phyloP scores from a whole-genome alignment of 2,797 vertebrate species.

The Chloroceryle inda region DNA sequence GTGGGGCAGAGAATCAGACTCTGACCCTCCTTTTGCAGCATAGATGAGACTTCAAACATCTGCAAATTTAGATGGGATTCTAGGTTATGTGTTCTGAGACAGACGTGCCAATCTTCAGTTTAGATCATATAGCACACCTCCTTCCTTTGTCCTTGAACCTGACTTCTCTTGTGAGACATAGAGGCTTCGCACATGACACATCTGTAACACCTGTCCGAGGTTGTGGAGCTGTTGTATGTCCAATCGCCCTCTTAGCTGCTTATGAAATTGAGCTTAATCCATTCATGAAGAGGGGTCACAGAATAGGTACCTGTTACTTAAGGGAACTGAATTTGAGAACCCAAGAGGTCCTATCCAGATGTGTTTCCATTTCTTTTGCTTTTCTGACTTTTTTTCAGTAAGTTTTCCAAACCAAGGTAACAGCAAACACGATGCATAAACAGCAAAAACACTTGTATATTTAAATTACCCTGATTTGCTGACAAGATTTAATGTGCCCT shows the following conservation, averaged over 20 bases:
- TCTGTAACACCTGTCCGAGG: neutral
- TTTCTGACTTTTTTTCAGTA: neutral
- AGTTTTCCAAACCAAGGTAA: neutral
- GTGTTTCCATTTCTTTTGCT: neutral
- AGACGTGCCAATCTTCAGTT: neutral
- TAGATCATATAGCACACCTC: fast-evolving
- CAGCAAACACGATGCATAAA: neutral
- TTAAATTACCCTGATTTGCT: neutral
- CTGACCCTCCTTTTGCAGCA: neutral
- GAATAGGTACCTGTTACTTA: neutral
- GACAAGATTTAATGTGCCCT: neutral
- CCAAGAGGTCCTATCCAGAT: neutral
- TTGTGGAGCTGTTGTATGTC: neutral
- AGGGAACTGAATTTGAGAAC: neutral
- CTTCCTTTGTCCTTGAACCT: neutral
- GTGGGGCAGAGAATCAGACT: neutral
- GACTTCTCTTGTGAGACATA: neutral
- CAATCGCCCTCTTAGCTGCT: neutral
- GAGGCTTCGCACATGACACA: fast-evolving
- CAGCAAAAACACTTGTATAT: neutral
- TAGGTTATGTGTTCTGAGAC: neutral
- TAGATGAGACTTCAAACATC: fast-evolving
- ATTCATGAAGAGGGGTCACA: neutral
- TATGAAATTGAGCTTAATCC: neutral
- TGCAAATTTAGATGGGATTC: neutral